A percentile compares a stretch with the other conserved stretches of the same genome.
phyloP scores from a whole-genome alignment of 2,888 invertebrate species.

The Sycophila texana region DNA sequence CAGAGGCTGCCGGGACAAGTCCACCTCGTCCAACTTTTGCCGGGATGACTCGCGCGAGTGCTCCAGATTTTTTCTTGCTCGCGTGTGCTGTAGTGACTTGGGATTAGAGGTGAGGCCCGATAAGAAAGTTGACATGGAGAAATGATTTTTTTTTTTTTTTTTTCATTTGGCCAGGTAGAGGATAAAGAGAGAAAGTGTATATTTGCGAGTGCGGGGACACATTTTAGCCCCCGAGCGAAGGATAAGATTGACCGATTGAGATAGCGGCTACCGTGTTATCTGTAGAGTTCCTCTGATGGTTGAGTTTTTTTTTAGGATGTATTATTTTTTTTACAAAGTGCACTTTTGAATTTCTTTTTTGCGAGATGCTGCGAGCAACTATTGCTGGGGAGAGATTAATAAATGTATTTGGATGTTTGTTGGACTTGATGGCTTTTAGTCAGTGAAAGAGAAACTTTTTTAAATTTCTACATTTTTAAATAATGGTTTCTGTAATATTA shows the following conservation, averaged over 20 bases:
- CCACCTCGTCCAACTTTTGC: conserved; percentile 49
- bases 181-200: conserved; percentile 6
- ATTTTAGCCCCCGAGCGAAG: conserved; percentile 1
- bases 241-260: neutral
- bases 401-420: no score
- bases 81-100: neutral
- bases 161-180: neutral
- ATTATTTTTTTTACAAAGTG: no score
- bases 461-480: no score
- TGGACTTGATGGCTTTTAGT: no score
- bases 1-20: conserved; percentile 26
- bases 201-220: neutral
- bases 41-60: conserved; percentile 4
- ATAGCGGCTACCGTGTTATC: neutral
- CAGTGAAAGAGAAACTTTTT: no score
- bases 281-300: neutral
- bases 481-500: no score
- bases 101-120: neutral
- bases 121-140: conserved; percentile 13
- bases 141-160: conserved; percentile 2
- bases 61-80: conserved; percentile 30
- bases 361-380: no score
- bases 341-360: no score
- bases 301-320: neutral
- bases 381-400: no score